Base-by-base conservation (phyloP, 35 echinoderm and acorn worm genomes). In the Apostichopus parvimensis region DNA sequence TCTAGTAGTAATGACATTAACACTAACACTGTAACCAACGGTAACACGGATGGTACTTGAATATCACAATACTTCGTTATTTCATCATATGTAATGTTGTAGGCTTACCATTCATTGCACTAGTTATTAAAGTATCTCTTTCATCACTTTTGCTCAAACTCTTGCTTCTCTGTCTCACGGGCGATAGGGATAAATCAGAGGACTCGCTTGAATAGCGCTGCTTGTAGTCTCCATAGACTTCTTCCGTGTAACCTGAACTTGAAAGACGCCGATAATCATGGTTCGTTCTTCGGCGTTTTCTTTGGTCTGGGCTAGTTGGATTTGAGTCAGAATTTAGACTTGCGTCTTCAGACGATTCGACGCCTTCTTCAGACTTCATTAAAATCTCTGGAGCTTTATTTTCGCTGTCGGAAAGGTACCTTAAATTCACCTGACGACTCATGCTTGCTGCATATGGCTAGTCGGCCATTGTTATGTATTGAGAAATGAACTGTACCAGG, bases 231-330 rank as follows among this genome's bases (percentile, higher is more conserved):
- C 62, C 89, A 83, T 99, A 99, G 72, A 94, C 90, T 73, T 99
- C 93, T 77, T 99, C 97, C 87, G 93, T 85, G 91, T 96, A 96
- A 52, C 97, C 97, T 14, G 97, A 96, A 91, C 97, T 99, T 53
- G 97, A 99, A 52, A 99, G 90, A 56, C 97, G 80, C 84, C 95
- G 93, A 79, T 99, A 99, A 78, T 99, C 95, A 87, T 99, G 97
- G 8, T 99, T 95, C 6, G 92, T 91, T 87, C 97, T 91, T 56
- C 84, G 86, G 73, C 97, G 94, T 84, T 99, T 99, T 21, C 97
- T 91, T 7, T 81, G 90, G 70, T 96, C 95, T 24, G 93, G 93
- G 87, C 93, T 97, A 5, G 73, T 92, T 6, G 92, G 56, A 68
- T 84, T 91, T 86, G 71, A 77, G 15, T 90, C 92, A 79, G 73